Evolutionary conservation across 2,888 invertebrate genomes (phyloP), one percentile per base, ranked within the genome.

Genomic region (Bhutanitis thaidina): DNA sequence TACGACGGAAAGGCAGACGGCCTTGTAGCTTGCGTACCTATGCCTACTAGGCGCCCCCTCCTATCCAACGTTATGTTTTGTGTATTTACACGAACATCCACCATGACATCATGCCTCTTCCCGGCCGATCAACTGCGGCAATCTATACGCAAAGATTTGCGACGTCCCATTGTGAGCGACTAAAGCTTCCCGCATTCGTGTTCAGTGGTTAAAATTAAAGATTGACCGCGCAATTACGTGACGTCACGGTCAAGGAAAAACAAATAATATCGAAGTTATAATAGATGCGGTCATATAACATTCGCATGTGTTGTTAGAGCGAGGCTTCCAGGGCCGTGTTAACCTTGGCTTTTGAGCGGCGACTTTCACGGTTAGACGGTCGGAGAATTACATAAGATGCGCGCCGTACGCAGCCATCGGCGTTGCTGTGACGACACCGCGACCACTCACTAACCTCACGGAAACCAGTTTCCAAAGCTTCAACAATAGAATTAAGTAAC

Each of bases 291-390:
- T 73, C 73, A 70, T 79, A 76, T 79, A 79, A 73, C 77, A 76
- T 81, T 84, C 77, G 85, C 85, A 80, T 84, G 77, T 78, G 79
- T n/a, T n/a, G n/a, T 61, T 64, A 65, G 70, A 71, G 58, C 74
- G 69, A 71, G 72, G 68, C 74, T 71, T 34, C 77, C 83, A 83
- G 78, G 84, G 87, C 79, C 84, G 70, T 69, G 77, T 67, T 86
- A 86, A 88, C 89, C 89, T 89, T 89, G 89, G 88, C 86, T 87
- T 87, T 88, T 87, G 86, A 87, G 81, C 80, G 83, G 81, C 76
- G 80, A 88, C 89, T 89, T 89, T 89, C 89, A 89, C 88, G 89
- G 88, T 89, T 88, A 87, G 87, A 82, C 84, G 79, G 83, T 69
- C 76, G 81, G 62, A 74, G 85, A 7, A 10, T 87, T 86, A 85